Evolutionary conservation across 1,140 invertebrate species (phyloP), one percentile per base, ranked within the genome.

Genomic region (Apolygus lucorum): DNA sequence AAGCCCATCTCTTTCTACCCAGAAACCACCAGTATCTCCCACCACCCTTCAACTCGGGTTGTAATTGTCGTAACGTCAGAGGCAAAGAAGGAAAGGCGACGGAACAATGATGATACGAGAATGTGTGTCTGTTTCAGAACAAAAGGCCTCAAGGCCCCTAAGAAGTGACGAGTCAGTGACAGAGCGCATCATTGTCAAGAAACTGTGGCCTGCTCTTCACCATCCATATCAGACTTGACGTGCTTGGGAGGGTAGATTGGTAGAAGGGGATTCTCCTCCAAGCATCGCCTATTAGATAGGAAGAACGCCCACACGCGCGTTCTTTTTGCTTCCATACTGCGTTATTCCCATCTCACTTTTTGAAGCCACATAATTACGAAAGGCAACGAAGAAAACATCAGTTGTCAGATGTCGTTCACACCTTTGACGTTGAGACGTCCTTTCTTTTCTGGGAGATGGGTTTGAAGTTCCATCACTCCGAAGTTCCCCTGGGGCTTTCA

Each of bases 21-120:
- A 14, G 54, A 59, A 24, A 24, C 54, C 54, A 59, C 8, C 54
- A 13, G 8, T 59, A 4, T 24, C 8, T 8, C 54, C 22, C 54
- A 4, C 54, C 11, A 24, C 11, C 54, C 54, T 59, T 24, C 13
- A 4, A 11, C 28, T 34, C 27, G 27, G 26, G 27, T 34, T 66
- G 64, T 66, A 66, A 66, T 66, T 66, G 64, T 66, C 64, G 29
- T 66, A 34, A 66, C 64, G 64, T 66, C 64, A 66, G 64, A 34
- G 25, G 64, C 64, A 66, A 66, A 66, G 64, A 34, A 66, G 64
- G 64, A 66, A 66, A 66, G 64, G 26, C 27, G 64, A 66, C 27
- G 22, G 54, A 21, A 24, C 4, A 34, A 42, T 21, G 64, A 66
- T 66, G 64, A 66, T 66, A 66, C 64, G 64, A 34, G 64, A 34